Evolutionary conservation across 2,113 vertebrate genomes (phyloP).

Genomic region (Carlito syrichta): DNA sequence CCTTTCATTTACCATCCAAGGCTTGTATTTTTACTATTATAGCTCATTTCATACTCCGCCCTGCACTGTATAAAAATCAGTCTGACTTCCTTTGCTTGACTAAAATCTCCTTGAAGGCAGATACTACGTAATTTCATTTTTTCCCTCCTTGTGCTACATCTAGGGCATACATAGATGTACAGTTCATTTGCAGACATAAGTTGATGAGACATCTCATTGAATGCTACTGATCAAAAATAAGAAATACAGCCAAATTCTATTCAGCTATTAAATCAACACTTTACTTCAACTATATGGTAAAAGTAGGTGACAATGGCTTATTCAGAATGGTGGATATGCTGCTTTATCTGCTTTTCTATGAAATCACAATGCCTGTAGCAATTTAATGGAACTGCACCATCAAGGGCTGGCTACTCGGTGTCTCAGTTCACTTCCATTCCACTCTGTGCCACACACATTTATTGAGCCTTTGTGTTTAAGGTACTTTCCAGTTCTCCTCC

Average conservation of each 20-base stretch:
- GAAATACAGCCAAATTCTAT: not conserved
- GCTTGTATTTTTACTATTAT: not conserved
- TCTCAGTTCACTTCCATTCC: not conserved
- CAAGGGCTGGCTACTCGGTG: not conserved
- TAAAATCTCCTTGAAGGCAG: constrained; percentile 8
- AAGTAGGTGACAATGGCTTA: not conserved
- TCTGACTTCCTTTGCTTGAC: not conserved
- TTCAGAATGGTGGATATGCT: not conserved
- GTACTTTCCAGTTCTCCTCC: not conserved
- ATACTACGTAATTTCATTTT: not conserved
- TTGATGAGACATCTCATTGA: not conserved
- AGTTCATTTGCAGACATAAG: not conserved
- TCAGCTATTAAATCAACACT: not conserved
- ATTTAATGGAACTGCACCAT: not conserved
- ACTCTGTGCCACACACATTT: not conserved
- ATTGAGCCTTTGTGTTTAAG: not conserved
- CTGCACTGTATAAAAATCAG: not conserved
- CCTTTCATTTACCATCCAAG: not conserved
- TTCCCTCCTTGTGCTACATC: not conserved
- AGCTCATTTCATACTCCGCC: not conserved
- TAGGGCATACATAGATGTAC: not conserved
- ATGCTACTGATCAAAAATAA: not conserved
- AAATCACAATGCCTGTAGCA: not conserved
- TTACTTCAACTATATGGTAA: not conserved
- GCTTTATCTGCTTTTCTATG: not conserved